Evolutionary conservation across 1,140 invertebrate species (phyloP), one percentile per base, ranked within the genome.

Genomic region (Vollenhovia emeryi): DNA sequence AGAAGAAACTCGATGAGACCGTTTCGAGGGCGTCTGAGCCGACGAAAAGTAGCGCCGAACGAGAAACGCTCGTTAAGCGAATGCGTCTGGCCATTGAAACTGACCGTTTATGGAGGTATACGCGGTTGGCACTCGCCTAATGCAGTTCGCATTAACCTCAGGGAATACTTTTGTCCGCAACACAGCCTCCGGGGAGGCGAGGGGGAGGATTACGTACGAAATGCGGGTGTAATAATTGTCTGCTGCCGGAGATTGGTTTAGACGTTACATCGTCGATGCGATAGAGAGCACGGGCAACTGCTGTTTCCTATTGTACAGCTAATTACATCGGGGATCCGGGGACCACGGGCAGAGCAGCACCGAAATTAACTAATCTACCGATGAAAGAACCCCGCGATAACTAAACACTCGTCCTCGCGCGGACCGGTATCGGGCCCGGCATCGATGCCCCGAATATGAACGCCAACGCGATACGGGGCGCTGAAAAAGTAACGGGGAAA

Each of bases 301-400:
- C 85, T 91, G 91, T 91, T 93, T 92, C 91, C 92, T 92, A 93
- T 93, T 93, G 91, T 93, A 86, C 87, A 80, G 88, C 92, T 93
- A 93, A 93, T 93, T 92, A 92, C 92, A 84, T 91, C 89, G 74
- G 92, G 92, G 90, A 92, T 90, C 62, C 84, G 24, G 91, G 91
- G 91, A 92, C 86, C 27, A 27, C 21, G 59, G 59, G 69, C 83
- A 85, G 85, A 86, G 88, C 85, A 64, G 68, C 30, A 84, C 84
- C 85, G 89, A 92, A 93, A 93, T 93, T 93, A 93, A 92, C 92
- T 92, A 92, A 91, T 92, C 91, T 89, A 88, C 71, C 84, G 85
- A 89, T 90, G 91, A 92, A 92, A 92, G 92, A 92, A 92, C 62
- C 73, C 76, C 21, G 50, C 78, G 82, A 64, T 59, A n/a, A 52